Evolutionary conservation across 2,888 invertebrate species (phyloP), one percentile per base, ranked within the genome.

Genomic region (Keiferia lycopersicella): DNA sequence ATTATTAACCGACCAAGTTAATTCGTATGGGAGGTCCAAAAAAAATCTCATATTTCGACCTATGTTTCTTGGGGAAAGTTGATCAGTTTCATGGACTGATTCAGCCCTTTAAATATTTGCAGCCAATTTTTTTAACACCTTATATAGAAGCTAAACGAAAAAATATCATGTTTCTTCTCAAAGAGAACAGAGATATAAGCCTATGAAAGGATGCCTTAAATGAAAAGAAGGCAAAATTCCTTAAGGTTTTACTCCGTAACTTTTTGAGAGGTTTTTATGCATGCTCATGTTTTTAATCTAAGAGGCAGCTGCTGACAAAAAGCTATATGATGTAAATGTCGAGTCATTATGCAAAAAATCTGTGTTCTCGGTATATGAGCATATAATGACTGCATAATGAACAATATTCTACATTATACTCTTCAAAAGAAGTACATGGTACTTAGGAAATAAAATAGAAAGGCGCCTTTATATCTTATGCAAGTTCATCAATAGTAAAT

Each of bases 371-470:
- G 26, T 26, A 26, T 7, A 34, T 56, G 56, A 56, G 56, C 30
- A 56, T n/a, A 56, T 16, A 56, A 56, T 56, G 56, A 34, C 56
- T 56, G 56, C 16, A 56, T 34, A 56, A 56, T 56, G 56, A 34
- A 34, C n/a, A n/a, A 56, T 30, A n/a, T 34, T 16, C 22, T 56
- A 34, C 14, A 56, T 56, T 56, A 34, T 34, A 16, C 34, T 56
- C 30, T 56, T 56, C n/a, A n/a, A 2, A 53, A 8, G 12, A n/a
- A 12, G 56, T 12, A 12, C 20, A 51, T 12, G 2, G 50, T 16
- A 48, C 2, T 4, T 48, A 48, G 14, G 16, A n/a, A n/a, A 16
- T n/a, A 48, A 16, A n/a, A 39, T 39, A 12, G n/a, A 39, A 39
- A 39, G 39, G 6, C 2, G 39, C 39, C 39, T 12, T 2, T 39